A percentile compares a stretch with the other conserved stretches of the same genome.
phyloP scores from a whole-genome alignment of 2,888 invertebrate genomes.

The Cryptus armator region DNA sequence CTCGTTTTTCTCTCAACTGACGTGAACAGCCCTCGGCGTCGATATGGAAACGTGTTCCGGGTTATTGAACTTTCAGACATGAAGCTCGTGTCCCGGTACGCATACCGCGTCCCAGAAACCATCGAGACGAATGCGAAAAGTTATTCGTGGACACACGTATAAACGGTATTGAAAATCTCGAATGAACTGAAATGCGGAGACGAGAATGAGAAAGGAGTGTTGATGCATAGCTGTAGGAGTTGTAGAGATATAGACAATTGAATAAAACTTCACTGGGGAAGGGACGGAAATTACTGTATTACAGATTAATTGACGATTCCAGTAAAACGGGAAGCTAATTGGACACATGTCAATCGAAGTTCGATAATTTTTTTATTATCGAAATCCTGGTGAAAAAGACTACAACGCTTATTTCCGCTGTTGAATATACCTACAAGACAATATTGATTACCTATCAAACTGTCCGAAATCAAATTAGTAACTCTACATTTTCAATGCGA shows the following conservation, averaged over 20 bases:
- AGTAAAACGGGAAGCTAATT: not conserved
- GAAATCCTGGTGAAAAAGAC: not conserved
- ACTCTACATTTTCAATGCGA: not conserved
- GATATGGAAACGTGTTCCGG: constrained; percentile 44
- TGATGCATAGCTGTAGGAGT: not conserved
- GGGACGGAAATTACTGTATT: not conserved
- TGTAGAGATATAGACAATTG: not conserved
- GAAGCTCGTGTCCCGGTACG: not conserved
- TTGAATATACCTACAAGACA: not conserved
- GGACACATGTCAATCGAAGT: not conserved
- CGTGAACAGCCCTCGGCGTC: constrained; percentile 28
- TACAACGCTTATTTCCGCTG: not conserved
- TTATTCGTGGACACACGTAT: not conserved
- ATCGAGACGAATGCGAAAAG: constrained; percentile 1
- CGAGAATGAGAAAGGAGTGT: not conserved
- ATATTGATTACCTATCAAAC: not conserved
- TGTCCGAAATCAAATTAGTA: not conserved
- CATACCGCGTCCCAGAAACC: not conserved
- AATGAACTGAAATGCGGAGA: not conserved
- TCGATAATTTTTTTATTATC: not conserved
- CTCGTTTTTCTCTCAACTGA: constrained; percentile 21
- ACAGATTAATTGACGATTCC: not conserved
- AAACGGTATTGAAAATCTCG: not conserved
- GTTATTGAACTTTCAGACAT: constrained; percentile 50
- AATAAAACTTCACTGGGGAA: not conserved